These are phyloP conservation scores for Syngnathus typhle DNA, from an alignment of 2,113 vertebrate genomes.

Conservation along the genomic window DNA sequence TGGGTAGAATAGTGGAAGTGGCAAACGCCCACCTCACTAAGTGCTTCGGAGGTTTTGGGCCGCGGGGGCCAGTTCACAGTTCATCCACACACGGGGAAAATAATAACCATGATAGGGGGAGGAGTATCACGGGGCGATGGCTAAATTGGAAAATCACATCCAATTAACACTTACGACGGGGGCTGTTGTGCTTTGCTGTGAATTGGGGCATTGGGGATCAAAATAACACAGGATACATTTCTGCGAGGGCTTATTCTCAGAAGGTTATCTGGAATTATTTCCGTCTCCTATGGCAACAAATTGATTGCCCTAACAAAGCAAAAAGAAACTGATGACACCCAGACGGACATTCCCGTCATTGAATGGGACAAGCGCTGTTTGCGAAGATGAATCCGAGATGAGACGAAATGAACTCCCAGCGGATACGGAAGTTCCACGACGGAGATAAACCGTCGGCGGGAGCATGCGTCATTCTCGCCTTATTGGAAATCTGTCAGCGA, in stretches of 20 bases:
- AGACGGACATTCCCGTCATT: neutral
- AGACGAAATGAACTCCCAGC: conserved; percentile 13
- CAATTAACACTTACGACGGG: conserved; percentile 45
- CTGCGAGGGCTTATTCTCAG: neutral
- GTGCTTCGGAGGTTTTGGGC: conserved; percentile 13
- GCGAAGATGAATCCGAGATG: conserved; percentile 12
- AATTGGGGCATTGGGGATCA: conserved; percentile 7
- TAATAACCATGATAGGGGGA: conserved; percentile 18
- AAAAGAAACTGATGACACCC: neutral
- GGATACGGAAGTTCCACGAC: neutral
- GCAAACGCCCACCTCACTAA: conserved; percentile 25
- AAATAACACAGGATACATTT: neutral
- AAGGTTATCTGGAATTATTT: neutral
- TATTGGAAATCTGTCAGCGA: conserved; percentile 15
- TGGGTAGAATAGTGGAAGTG: conserved; percentile 15
- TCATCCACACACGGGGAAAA: conserved; percentile 6
- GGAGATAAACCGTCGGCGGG: conserved; percentile 9
- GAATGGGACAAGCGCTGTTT: neutral
- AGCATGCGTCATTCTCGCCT: conserved; percentile 12
- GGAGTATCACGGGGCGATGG: conserved; percentile 21
- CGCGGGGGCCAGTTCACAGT: conserved; percentile 10
- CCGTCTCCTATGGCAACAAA: neutral
- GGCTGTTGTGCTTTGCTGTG: conserved; percentile 3
- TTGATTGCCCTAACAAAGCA: neutral
- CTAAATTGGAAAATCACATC: conserved; percentile 50